These are phyloP conservation scores for Homalodisca vitripennis DNA, from an alignment of 1,140 invertebrate species.

Conservation along the genomic window DNA sequence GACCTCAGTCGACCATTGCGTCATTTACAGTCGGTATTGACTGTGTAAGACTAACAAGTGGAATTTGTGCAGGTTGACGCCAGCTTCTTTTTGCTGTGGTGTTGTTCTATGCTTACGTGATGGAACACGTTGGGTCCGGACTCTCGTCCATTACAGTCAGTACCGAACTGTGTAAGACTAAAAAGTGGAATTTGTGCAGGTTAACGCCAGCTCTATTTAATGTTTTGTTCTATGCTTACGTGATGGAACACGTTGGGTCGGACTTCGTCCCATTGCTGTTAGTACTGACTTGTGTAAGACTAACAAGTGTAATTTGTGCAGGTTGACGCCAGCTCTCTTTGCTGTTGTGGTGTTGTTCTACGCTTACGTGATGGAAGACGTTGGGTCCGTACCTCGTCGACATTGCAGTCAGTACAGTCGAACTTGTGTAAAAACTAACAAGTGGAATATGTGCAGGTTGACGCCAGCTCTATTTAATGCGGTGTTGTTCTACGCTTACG, in stretches of 20 bases:
- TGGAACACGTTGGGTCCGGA: no score
- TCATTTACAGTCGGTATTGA: no score
- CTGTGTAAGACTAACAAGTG: no score
- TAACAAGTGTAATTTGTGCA: conserved; percentile 65
- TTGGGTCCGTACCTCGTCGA: conserved; percentile 69
- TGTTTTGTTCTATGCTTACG: conserved; percentile 65
- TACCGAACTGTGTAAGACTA: conserved; percentile 59
- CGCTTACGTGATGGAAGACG: conserved; percentile 64
- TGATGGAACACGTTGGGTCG: conserved; percentile 65
- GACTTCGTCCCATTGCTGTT: conserved; percentile 57
- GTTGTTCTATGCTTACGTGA: no score
- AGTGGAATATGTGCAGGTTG: conserved; percentile 59
- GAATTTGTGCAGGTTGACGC: conserved; percentile 65
- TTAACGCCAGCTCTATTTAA: conserved; percentile 64
- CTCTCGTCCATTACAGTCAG: conserved; percentile 57
- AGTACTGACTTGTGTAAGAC: conserved; percentile 62
- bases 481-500: conserved; percentile 65
- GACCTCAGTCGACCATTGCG: no score
- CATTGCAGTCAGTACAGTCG: conserved; percentile 58
- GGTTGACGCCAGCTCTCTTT: conserved; percentile 64
- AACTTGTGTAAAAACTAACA: conserved; percentile 61
- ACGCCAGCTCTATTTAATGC: conserved; percentile 65
- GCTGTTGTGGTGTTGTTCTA: conserved; percentile 67
- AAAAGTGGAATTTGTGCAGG: no score
- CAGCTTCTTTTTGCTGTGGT: conserved; percentile 63